Base-by-base conservation (phyloP, 2,888 invertebrate genomes). In the Tolmerus cingulatus region DNA sequence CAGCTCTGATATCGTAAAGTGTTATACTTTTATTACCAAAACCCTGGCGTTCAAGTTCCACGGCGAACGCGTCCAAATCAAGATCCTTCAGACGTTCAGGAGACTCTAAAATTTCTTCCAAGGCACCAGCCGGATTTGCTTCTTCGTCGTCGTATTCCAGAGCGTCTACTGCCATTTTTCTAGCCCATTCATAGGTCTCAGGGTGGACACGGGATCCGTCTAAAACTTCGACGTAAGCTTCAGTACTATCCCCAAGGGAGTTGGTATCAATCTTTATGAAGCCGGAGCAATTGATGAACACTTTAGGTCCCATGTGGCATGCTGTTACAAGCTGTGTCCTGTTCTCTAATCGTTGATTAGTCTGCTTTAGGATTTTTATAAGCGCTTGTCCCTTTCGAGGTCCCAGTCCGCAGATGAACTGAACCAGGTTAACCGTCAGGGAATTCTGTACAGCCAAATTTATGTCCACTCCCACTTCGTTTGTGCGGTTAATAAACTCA, bases 121-220 rank as follows among this genome's bases (percentile, higher is more conserved):
- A 93, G 16, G 99, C 99, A 0, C 98, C 98, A 0, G 99, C 98
- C 0, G 99, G 98, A 93, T 98, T 98, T 0, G 97, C 97, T 90
- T 98, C 98, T 91, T 98, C 98, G 91, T 99, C 99, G 91, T 99
- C 99, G 90, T 99, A 98, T 90, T 99, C 99, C 78, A 99, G 93
- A 0, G 99, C 99, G 93, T 99, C 99, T 0, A 99, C 98, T 0
- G 99, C 99, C 99, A 99, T 99, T 93, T 99, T 99, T 66, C 99
- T 94, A 0, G 99, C 99, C 99, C 99, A 99, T 91, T 99, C 99
- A 92, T 99, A 99, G 0, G 99, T 98, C 93, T 99, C 99, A 0
- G 99, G 99, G 93, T 99, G 99, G 0, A 99, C 99, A 90, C 99
- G 95, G 0, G 99, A 98, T 0, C 99, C 98, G 91, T 99, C 99